Evolutionary conservation across 2,113 vertebrate genomes (phyloP).

Genomic region (Pomatostomus ruficeps): DNA sequence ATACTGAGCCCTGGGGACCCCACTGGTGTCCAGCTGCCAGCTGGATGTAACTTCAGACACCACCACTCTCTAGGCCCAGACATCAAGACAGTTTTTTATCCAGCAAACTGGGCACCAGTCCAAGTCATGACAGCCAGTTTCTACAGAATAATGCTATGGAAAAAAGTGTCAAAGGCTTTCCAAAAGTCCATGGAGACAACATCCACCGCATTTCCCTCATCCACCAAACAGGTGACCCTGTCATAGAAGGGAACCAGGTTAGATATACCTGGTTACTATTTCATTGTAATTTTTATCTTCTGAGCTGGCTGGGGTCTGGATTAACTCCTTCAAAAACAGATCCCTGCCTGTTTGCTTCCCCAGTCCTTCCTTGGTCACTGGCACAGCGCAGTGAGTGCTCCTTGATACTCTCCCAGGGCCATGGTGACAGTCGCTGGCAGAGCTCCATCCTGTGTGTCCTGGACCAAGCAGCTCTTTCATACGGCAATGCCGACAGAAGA

Average conservation of each 20-base stretch:
- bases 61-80: background rate
- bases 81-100: background rate
- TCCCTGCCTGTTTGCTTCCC: background rate
- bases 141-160: background rate
- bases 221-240: background rate
- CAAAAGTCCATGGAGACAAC: background rate
- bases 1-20: background rate
- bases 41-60: background rate
- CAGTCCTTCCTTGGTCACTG: background rate
- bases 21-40: background rate
- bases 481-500: background rate
- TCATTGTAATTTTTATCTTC: background rate
- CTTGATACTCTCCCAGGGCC: background rate
- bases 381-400: rapidly evolving
- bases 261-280: background rate
- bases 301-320: background rate
- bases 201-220: background rate
- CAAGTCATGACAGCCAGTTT: background rate
- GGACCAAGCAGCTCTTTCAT: background rate
- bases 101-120: background rate
- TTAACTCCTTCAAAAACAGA: background rate
- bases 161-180: background rate
- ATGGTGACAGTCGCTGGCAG: background rate
- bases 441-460: background rate
- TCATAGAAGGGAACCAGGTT: background rate